phyloP scores from a whole-genome alignment of 2,113 vertebrate genomes.

The Passer domesticus region DNA sequence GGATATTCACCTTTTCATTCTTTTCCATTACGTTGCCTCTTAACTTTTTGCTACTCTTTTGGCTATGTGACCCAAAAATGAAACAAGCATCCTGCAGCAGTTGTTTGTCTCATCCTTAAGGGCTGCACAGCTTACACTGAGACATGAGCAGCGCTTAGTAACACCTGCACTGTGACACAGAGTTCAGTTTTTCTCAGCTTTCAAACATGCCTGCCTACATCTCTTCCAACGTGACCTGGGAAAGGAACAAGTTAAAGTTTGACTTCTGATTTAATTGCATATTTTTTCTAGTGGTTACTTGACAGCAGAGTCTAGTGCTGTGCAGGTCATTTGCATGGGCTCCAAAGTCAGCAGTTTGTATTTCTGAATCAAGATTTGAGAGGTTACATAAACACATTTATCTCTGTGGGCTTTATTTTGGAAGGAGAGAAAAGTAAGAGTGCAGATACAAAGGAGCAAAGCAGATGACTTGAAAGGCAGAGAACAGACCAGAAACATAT shows the following conservation, averaged over 20 bases:
- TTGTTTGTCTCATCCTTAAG: not conserved
- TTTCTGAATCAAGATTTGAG: not conserved
- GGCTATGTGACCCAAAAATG: not conserved
- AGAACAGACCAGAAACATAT: not conserved
- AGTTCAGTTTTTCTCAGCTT: not conserved
- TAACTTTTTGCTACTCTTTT: not conserved
- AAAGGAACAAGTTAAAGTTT: not conserved
- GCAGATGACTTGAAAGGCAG: not conserved
- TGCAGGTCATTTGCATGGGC: not conserved
- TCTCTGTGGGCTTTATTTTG: not conserved
- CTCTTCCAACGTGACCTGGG: not conserved
- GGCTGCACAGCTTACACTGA: not conserved
- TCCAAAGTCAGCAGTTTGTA: not conserved
- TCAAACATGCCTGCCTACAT: not conserved
- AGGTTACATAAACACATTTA: not conserved
- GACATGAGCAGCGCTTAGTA: not conserved
- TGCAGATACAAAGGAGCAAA: not conserved
- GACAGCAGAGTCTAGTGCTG: not conserved
- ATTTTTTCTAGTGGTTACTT: not conserved
- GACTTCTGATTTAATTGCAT: not conserved
- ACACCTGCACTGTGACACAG: not conserved
- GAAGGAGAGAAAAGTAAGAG: not conserved
- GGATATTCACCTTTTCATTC: not conserved
- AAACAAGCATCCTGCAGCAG: not conserved
- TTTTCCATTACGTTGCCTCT: not conserved